Base-by-base conservation (phyloP, 2,797 vertebrate genomes). In the Selene dorsalis region DNA sequence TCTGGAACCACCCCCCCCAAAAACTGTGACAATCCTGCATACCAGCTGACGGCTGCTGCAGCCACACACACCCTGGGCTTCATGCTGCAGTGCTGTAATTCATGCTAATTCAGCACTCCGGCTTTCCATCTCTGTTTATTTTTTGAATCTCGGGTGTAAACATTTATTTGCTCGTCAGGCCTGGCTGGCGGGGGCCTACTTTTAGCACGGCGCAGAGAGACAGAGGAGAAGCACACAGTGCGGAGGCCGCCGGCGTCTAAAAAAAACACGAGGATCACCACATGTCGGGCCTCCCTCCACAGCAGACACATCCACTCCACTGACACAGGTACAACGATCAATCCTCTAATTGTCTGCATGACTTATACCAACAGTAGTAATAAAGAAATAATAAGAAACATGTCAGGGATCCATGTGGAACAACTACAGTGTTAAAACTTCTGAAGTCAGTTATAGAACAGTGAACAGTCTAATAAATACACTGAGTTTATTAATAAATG, bases 141-240 rank as follows among this genome's bases (percentile, higher is more conserved):
- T 91, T 91, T 70, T 65, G 72, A 88, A 73, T 65, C 20, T 39
- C 69, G 69, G 79, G 69, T 72, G 86, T 90, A 91, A 93, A 93
- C 92, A 93, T 89, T 92, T 86, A 91, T 91, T 92, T 91, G 87
- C 84, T 84, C 70, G 52, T 77, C 82, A 71, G 77, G 69, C 65
- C 58, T 61, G 6, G 18, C 64, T 66, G 3, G 13, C 55, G 2
- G 20, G 79, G 67, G 62, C 47, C 83, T 88, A 91, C 89, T 85
- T 93, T 90, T 89, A 91, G 89, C 73, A 53, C 24, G 41, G 64
- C 64, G 83, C 65, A 8, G 79, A 72, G 53, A 68, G 35, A 73
- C 73, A 78, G 45, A 85, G 87, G 73, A 88, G 83, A 67, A 75
- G 70, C 60, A 73, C 70, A 87, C 65, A 45, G 35, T 73, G 80